A percentile compares a stretch with the other conserved stretches of the same genome.
phyloP scores from a whole-genome alignment of 37 sponge, comb jelly and placozoan genomes.

The Halisarca cf. caerulea region DNA sequence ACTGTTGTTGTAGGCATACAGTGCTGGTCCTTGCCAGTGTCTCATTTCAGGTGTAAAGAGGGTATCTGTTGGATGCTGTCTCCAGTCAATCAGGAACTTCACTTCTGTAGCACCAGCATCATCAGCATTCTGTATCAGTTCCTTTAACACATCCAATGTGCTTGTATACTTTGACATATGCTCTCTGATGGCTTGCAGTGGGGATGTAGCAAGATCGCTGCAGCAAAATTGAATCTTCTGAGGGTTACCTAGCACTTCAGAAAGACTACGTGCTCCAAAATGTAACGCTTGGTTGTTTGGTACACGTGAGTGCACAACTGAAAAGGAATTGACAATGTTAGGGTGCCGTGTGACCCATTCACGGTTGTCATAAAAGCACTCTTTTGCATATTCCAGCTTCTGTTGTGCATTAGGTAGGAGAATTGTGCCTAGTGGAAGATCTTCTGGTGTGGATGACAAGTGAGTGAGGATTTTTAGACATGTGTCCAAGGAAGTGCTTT shows the following conservation, averaged over 20 bases:
- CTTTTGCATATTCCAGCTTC: background rate
- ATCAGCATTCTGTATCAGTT: constrained; percentile 1
- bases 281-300: background rate
- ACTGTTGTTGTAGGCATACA: background rate
- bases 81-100: constrained; percentile 20
- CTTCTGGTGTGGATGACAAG: background rate
- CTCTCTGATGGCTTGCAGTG: background rate
- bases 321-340: background rate
- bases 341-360: constrained; percentile 17
- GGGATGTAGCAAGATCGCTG: background rate
- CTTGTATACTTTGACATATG: too few relatives aligned
- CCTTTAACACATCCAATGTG: background rate
- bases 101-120: constrained; percentile 22
- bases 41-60: constrained; percentile 3
- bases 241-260: background rate
- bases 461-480: background rate
- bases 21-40: constrained; percentile 1
- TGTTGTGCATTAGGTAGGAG: constrained; percentile 16
- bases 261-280: background rate
- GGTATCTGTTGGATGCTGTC: background rate
- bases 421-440: background rate
- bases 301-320: background rate
- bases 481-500: background rate
- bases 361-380: constrained; percentile 58
- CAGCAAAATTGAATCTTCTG: background rate